phyloP scores from a whole-genome alignment of 2,888 invertebrate genomes.

The Tortrix viridana region DNA sequence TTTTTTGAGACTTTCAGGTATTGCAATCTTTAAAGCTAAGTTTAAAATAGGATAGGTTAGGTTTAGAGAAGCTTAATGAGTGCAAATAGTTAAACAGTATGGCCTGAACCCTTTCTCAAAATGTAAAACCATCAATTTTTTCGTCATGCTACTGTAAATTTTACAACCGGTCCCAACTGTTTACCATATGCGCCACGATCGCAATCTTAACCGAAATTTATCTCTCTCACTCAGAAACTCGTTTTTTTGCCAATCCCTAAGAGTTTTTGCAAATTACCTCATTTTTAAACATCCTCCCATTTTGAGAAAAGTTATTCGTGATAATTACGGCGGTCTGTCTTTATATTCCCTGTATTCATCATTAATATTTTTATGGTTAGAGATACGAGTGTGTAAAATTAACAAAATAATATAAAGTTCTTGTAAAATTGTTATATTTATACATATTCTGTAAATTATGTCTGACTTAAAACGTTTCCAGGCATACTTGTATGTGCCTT shows the following conservation, averaged over 20 bases:
- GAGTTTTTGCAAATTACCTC: constrained; percentile 54
- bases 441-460: no score
- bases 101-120: constrained; percentile 23
- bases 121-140: constrained; percentile 44
- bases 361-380: constrained; percentile 47
- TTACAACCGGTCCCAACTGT: constrained; percentile 63
- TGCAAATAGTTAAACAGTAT: background rate
- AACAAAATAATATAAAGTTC: background rate
- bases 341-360: constrained; percentile 46
- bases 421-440: background rate
- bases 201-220: constrained; percentile 64
- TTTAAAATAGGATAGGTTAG: background rate
- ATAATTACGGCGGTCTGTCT: constrained; percentile 55
- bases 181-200: constrained; percentile 67
- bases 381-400: background rate
- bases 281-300: constrained; percentile 50
- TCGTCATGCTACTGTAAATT: constrained; percentile 51
- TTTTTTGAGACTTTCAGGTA: no score
- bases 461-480: no score
- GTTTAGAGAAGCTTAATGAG: no score
- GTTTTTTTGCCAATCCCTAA: constrained; percentile 49
- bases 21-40: background rate
- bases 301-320: constrained; percentile 40
- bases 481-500: no score
- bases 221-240: constrained; percentile 51